A percentile compares a stretch with the other conserved stretches of the same genome.
phyloP scores from a whole-genome alignment of 2,888 invertebrate species.

The Cylindroiulus punctatus region DNA sequence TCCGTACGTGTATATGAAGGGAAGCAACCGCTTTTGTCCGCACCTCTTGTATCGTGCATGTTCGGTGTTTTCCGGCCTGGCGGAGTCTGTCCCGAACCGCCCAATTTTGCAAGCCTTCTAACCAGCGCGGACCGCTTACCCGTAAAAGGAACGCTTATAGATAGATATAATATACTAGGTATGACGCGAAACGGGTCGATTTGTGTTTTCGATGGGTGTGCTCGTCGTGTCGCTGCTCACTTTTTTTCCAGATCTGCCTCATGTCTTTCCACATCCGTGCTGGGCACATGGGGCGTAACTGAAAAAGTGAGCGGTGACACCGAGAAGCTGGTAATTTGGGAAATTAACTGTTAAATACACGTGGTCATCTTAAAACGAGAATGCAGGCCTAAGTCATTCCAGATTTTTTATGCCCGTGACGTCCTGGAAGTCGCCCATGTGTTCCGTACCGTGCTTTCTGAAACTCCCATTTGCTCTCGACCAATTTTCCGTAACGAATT shows the following conservation, averaged over 20 bases:
- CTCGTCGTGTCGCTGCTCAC: neutral
- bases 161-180: neutral
- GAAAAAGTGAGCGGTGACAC: neutral
- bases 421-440: too few relatives aligned
- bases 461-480: too few relatives aligned
- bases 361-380: neutral
- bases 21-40: neutral
- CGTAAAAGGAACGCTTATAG: neutral
- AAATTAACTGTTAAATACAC: neutral
- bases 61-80: neutral
- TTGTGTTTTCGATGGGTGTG: neutral
- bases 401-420: neutral
- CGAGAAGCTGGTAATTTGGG: neutral
- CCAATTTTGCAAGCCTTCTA: neutral
- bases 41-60: neutral
- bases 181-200: neutral
- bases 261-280: too few relatives aligned
- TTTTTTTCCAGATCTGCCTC: neutral
- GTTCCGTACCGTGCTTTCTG: too few relatives aligned
- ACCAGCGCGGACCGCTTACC: neutral
- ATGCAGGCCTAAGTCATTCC: neutral
- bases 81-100: neutral
- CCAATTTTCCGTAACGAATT: too few relatives aligned
- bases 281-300: neutral
- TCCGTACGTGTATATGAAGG: neutral